phyloP scores from a whole-genome alignment of 2,888 invertebrate genomes.

The Glyphotaelius pellucidus region DNA sequence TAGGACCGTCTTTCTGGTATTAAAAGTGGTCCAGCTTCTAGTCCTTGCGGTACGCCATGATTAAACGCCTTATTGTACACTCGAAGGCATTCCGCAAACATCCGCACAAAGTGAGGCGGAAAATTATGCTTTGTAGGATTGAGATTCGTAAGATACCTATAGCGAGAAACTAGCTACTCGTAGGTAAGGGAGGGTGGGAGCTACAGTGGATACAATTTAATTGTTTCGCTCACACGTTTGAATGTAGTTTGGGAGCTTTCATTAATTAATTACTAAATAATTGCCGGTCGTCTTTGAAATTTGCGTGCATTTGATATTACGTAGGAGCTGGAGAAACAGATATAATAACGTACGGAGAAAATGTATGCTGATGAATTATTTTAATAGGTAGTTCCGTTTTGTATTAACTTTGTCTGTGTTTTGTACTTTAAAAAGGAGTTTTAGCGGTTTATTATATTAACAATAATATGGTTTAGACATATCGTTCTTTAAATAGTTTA shows the following conservation, averaged over 20 bases:
- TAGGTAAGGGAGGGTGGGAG: not conserved
- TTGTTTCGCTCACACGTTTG: slow-evolving; percentile 13
- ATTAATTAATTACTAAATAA: slow-evolving; percentile 1
- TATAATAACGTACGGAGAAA: not conserved
- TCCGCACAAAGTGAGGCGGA: slow-evolving; percentile 56
- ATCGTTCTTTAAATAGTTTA: too few relatives aligned
- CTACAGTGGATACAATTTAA: slow-evolving; percentile 32
- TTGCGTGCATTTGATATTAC: not conserved
- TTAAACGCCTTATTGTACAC: slow-evolving; percentile 66
- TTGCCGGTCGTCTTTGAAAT: not conserved
- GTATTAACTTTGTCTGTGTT: too few relatives aligned
- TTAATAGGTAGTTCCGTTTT: too few relatives aligned
- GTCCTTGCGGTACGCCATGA: slow-evolving; percentile 66
- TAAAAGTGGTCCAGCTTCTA: slow-evolving; percentile 39
- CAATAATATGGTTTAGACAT: too few relatives aligned
- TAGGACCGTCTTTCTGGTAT: not conserved
- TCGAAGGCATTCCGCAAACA: slow-evolving; percentile 59
- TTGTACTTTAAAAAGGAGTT: too few relatives aligned
- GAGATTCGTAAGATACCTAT: slow-evolving; percentile 47
- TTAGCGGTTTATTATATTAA: too few relatives aligned
- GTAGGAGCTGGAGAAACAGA: not conserved
- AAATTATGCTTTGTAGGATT: slow-evolving; percentile 55
- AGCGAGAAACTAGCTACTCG: not conserved
- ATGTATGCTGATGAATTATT: too few relatives aligned
- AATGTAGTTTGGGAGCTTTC: not conserved